Percentiles rank a stretch among this genome's conserved stretches.
Evolutionary conservation across 2,888 invertebrate genomes (phyloP).

Genomic region (Panopea generosa): DNA sequence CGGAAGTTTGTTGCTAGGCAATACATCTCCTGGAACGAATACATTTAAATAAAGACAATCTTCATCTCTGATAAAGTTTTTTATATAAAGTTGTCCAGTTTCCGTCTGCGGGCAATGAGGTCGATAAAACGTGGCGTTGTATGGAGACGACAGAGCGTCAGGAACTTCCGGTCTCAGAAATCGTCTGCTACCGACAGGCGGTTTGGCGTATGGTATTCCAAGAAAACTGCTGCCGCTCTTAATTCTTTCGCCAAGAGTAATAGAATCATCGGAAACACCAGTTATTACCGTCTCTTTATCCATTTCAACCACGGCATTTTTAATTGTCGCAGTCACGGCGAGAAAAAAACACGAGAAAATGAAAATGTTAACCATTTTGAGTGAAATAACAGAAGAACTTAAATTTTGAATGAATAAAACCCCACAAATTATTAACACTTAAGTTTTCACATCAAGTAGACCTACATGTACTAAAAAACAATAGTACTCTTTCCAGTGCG

Average conservation of each 20-base stretch:
- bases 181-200: slow-evolving; percentile 32
- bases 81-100: slow-evolving; percentile 9
- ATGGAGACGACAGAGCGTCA: not conserved
- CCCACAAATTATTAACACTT: too few relatives aligned
- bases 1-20: slow-evolving; percentile 86
- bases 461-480: too few relatives aligned
- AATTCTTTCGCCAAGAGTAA: slow-evolving; percentile 22
- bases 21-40: slow-evolving; percentile 90
- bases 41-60: slow-evolving; percentile 98
- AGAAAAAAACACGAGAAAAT: too few relatives aligned
- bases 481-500: too few relatives aligned
- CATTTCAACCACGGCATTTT: slow-evolving; percentile 1
- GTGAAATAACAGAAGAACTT: too few relatives aligned
- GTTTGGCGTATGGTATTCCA: slow-evolving; percentile 55
- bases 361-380: too few relatives aligned
- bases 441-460: too few relatives aligned
- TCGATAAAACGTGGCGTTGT: slow-evolving; percentile 48
- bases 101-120: slow-evolving; percentile 51
- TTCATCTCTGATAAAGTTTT: slow-evolving; percentile 89
- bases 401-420: too few relatives aligned
- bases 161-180: slow-evolving; percentile 33
- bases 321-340: not conserved
- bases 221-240: slow-evolving; percentile 24
- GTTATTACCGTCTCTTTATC: slow-evolving; percentile 30
- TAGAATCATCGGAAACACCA: slow-evolving; percentile 17